Conservation (phyloP, 2,797 vertebrate species). For the Enteromius argenteus region DNA sequence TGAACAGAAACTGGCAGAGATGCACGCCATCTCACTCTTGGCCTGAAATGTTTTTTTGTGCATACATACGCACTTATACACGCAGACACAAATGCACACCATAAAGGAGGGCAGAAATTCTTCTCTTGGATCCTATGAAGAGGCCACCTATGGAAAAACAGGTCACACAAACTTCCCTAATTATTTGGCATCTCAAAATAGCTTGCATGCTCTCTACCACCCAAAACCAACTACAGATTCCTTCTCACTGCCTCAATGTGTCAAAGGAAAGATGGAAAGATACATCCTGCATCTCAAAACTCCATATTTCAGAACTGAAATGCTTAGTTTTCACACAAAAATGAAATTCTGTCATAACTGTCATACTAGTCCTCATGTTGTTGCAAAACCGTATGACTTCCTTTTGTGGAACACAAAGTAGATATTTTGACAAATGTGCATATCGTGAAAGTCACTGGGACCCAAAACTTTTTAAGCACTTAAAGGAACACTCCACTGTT, state of each 20-base stretch:
- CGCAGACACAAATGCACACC: slow-evolving; percentile 24
- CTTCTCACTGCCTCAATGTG: slow-evolving; percentile 15
- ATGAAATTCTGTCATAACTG: neutral
- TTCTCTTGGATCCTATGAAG: slow-evolving; percentile 42
- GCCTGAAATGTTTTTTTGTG: slow-evolving; percentile 19
- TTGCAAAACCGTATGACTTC: neutral
- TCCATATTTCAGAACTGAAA: neutral
- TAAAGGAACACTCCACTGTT: too few relatives aligned
- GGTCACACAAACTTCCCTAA: slow-evolving; percentile 66
- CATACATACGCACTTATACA: slow-evolving; percentile 34
- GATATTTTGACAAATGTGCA: neutral
- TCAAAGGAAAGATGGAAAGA: neutral
- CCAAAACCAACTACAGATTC: slow-evolving; percentile 37
- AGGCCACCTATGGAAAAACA: slow-evolving; percentile 69
- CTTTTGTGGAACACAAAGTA: neutral
- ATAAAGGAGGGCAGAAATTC: slow-evolving; percentile 56
- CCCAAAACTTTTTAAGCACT: neutral
- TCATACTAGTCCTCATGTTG: neutral
- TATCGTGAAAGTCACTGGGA: neutral
- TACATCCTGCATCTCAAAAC: neutral
- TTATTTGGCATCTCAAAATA: slow-evolving; percentile 67
- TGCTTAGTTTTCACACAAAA: neutral
- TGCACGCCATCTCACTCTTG: slow-evolving; percentile 41
- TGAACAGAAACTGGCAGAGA: slow-evolving; percentile 50
- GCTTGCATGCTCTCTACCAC: slow-evolving; percentile 10